These are phyloP conservation scores for Apolygus lucorum DNA, from an alignment of 1,140 invertebrate species.

Conservation along the genomic window DNA sequence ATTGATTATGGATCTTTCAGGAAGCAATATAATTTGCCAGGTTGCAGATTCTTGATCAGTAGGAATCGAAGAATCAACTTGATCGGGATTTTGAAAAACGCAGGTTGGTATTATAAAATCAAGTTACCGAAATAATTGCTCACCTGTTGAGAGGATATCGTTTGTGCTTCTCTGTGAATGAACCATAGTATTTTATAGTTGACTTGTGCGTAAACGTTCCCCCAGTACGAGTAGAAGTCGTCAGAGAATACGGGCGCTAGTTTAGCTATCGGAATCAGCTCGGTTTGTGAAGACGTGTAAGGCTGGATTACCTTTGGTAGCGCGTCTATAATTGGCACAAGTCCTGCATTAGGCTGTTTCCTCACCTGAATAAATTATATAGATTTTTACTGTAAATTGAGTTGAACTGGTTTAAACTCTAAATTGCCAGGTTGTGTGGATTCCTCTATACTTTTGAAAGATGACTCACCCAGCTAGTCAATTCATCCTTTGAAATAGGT, in stretches of 20 bases:
- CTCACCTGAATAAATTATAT: slow-evolving; percentile 41
- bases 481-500: not conserved
- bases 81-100: too few species aligned
- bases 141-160: slow-evolving; percentile 38
- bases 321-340: slow-evolving; percentile 44
- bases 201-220: slow-evolving; percentile 39
- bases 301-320: slow-evolving; percentile 44
- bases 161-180: slow-evolving; percentile 36
- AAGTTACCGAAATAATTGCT: not conserved
- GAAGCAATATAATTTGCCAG: too few species aligned
- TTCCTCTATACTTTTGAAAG: not conserved
- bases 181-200: slow-evolving; percentile 39
- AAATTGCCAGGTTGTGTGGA: not conserved
- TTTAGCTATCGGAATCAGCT: slow-evolving; percentile 42
- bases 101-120: too few species aligned
- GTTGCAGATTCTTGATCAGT: too few species aligned
- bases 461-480: not conserved
- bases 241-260: slow-evolving; percentile 46
- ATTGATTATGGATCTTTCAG: too few species aligned
- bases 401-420: not conserved
- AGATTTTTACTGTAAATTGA: not conserved
- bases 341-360: slow-evolving; percentile 42
- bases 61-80: too few species aligned
- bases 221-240: slow-evolving; percentile 62
- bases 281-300: slow-evolving; percentile 42